Evolutionary conservation across 2,113 vertebrate species (phyloP).

Genomic region (Proterorhinus semilunaris): DNA sequence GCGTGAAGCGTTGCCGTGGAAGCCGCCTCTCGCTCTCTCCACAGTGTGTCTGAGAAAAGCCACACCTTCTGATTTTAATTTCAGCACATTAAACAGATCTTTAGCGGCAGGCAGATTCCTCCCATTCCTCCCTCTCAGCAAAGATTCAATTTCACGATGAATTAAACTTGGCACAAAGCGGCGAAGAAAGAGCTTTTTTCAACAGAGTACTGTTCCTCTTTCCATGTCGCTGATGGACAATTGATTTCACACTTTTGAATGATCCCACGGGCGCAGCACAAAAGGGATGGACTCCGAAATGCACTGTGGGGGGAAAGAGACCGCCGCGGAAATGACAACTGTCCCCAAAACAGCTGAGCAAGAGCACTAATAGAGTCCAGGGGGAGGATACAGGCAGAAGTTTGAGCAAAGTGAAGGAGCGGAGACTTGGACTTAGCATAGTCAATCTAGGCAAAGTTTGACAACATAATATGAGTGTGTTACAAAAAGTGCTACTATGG

Average conservation of each 20-base stretch:
- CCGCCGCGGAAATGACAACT: neutral
- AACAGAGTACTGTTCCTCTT: neutral
- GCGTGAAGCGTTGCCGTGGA: neutral
- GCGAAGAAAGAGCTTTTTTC: neutral
- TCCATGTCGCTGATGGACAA: neutral
- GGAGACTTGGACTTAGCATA: neutral
- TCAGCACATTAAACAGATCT: conserved; percentile 3
- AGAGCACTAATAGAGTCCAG: neutral
- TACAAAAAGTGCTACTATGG: too few relatives aligned
- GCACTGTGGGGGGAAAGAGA: neutral
- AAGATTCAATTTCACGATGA: conserved; percentile 6
- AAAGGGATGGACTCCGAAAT: neutral
- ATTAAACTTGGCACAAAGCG: conserved; percentile 4
- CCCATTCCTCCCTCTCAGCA: neutral
- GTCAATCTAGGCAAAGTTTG: neutral
- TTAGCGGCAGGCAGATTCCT: neutral
- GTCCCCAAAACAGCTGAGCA: neutral
- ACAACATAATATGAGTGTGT: too few relatives aligned
- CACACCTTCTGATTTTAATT: neutral
- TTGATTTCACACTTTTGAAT: conserved; percentile 5
- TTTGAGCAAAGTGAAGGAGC: neutral
- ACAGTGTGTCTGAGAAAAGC: neutral
- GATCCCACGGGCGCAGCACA: neutral
- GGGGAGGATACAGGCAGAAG: neutral
- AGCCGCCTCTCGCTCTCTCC: neutral